phyloP scores from a whole-genome alignment of 2,797 vertebrate species.

The Diplodus puntazzo region DNA sequence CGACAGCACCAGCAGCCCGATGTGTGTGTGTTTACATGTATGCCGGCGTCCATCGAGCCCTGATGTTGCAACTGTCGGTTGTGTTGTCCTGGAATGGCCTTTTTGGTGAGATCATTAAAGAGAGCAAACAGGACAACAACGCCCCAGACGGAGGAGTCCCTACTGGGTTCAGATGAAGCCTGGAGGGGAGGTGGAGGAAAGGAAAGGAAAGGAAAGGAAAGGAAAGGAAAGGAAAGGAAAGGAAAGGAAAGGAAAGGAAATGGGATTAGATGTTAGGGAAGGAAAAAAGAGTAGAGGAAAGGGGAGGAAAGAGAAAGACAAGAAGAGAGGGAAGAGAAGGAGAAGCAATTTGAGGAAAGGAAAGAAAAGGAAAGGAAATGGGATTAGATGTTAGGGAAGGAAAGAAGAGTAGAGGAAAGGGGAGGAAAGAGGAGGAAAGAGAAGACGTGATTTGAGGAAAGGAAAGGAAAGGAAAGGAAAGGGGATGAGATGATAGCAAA shows the following conservation, averaged over 20 bases:
- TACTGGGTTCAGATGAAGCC: conserved; percentile 17
- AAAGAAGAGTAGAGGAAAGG: no score
- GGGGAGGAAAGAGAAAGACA: neutral
- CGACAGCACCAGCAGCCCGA: conserved; percentile 34
- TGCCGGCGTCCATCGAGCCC: conserved; percentile 22
- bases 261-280: no score
- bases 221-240: neutral
- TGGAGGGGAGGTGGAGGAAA: neutral
- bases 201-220: no score
- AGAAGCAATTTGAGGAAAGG: no score
- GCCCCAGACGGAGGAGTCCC: conserved; percentile 6
- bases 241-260: neutral
- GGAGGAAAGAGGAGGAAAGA: no score
- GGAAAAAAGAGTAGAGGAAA: neutral
- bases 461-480: no score
- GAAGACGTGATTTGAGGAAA: no score
- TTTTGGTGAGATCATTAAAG: conserved; percentile 23
- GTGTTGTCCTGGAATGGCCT: conserved; percentile 64
- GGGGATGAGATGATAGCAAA: neutral
- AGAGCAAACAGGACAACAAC: conserved; percentile 30
- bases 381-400: no score
- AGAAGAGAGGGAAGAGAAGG: neutral
- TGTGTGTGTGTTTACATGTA: conserved; percentile 19
- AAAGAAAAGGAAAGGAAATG: no score
- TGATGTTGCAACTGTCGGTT: conserved; percentile 20